These are phyloP conservation scores for Onychostruthus taczanowskii DNA, from an alignment of 2,113 vertebrate species.

Conservation along the genomic window DNA sequence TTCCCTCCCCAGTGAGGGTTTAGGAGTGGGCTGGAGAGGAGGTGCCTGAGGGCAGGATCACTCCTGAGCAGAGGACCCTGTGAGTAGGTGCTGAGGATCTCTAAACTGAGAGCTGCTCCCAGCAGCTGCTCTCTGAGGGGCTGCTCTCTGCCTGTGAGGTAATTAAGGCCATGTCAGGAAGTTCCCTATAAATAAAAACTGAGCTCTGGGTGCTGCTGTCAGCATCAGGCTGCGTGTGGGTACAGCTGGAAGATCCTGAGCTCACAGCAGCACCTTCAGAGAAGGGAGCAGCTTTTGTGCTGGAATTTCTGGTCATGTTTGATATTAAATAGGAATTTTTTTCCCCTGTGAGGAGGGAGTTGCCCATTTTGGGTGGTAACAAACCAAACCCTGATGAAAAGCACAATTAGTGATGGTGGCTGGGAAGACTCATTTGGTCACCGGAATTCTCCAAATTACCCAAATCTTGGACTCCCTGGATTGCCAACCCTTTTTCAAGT, in stretches of 20 bases:
- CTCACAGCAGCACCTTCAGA: not conserved
- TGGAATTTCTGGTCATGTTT: not conserved
- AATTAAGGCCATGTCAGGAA: not conserved
- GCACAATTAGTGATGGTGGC: not conserved
- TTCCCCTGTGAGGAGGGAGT: fast-evolving
- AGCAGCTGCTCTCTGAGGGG: not conserved
- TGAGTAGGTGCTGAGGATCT: not conserved
- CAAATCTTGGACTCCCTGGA: not conserved
- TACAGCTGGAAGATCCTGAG: not conserved
- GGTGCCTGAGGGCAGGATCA: not conserved
- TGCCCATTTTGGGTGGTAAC: not conserved
- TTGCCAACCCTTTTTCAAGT: not conserved
- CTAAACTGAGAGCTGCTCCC: fast-evolving
- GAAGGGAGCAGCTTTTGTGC: not conserved
- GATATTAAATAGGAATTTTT: not conserved
- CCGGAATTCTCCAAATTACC: not conserved
- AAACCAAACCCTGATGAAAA: not conserved
- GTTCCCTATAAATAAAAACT: not conserved
- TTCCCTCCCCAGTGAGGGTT: not conserved
- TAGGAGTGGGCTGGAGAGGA: not conserved
- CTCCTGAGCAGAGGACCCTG: not conserved
- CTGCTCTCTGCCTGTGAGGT: not conserved
- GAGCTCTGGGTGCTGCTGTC: not conserved
- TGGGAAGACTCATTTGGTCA: not conserved
- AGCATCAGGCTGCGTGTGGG: not conserved